Percentiles rank a stretch among this genome's conserved stretches.
These are phyloP conservation scores for Agrenia bidenticulata DNA, from an alignment of 2,888 invertebrate genomes.

Conservation along the genomic window DNA sequence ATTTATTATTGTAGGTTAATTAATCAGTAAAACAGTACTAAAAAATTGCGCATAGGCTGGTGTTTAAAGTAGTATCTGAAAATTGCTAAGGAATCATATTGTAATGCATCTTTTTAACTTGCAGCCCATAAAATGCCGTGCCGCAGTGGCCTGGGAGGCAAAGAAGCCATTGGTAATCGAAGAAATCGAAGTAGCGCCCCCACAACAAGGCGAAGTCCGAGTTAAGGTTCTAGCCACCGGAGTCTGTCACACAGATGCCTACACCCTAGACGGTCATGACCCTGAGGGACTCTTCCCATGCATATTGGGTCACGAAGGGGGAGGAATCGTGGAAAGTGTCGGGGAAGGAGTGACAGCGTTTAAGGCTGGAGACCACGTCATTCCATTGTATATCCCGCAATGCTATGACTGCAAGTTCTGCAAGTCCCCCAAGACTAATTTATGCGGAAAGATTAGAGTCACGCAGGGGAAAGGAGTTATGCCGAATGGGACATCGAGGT, in stretches of 20 bases:
- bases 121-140: constrained; percentile 83
- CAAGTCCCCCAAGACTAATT: constrained; percentile 89
- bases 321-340: constrained; percentile 93
- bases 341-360: constrained; percentile 88
- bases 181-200: constrained; percentile 90
- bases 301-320: constrained; percentile 94
- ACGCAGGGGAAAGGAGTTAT: constrained; percentile 74
- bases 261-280: constrained; percentile 77
- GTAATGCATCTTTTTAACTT: constrained; percentile 6
- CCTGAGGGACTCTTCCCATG: constrained; percentile 91
- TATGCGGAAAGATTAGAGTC: constrained; percentile 87
- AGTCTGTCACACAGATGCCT: constrained; percentile 91
- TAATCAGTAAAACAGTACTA: too few species aligned
- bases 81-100: too few species aligned
- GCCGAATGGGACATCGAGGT: constrained; percentile 85
- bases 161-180: constrained; percentile 87
- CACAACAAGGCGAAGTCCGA: constrained; percentile 87
- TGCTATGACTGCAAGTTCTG: constrained; percentile 97
- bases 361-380: constrained; percentile 91
- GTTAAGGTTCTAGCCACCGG: constrained; percentile 77
- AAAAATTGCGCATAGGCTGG: too few species aligned
- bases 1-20: too few species aligned
- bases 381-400: constrained; percentile 94
- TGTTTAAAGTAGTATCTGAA: too few species aligned
- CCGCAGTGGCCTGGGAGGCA: constrained; percentile 95